Evolutionary conservation across 2,888 invertebrate genomes (phyloP), one percentile per base, ranked within the genome.

Genomic region (Calliphora vomitoria): DNA sequence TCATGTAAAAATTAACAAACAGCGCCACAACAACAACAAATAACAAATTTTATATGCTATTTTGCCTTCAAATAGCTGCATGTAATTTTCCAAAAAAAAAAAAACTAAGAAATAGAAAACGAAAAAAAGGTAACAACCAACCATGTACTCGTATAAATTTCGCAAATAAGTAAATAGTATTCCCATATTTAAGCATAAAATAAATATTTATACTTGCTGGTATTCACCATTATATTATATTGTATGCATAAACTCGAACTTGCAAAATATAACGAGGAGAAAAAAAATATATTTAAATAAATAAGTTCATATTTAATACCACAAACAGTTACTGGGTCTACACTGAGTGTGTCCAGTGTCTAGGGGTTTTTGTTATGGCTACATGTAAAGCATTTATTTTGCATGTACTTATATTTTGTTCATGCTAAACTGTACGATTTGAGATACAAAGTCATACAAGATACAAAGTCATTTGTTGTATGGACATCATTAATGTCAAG

Each of bases 401-500:
- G 20, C 47, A 31, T 72, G 15, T 0, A 31, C 13, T 4, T 20
- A 25, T 20, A 38, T 62, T 72, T 53, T 38, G 55, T 18, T 69
- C 20, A 60, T 47, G 68, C 31, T 64, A 18, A 13, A 58, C 15
- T 18, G 35, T 58, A 58, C 15, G 58, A 75, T 66, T 82, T 68
- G 66, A 60, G 41, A 31, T 41, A 79, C 79, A 79, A 79, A 79
- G 62, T 79, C 86, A 74, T 38, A 62, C 58, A 53, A 79, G 66
- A 10, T 68, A 60, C 74, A 85, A 80, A 85, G 74, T 78, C 81
- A 87, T 87, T 84, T 81, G 72, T 74, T 66, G 68, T 68, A 44
- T 62, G 76, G 60, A 84, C 62, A 87, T 87, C 84, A 87, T 84
- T 87, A 81, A 81, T 82, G 84, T 82, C 87, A 78, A 87, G 71